Evolutionary conservation across 2,888 invertebrate genomes (phyloP), one percentile per base, ranked within the genome.

Genomic region (Acleris holmiana): DNA sequence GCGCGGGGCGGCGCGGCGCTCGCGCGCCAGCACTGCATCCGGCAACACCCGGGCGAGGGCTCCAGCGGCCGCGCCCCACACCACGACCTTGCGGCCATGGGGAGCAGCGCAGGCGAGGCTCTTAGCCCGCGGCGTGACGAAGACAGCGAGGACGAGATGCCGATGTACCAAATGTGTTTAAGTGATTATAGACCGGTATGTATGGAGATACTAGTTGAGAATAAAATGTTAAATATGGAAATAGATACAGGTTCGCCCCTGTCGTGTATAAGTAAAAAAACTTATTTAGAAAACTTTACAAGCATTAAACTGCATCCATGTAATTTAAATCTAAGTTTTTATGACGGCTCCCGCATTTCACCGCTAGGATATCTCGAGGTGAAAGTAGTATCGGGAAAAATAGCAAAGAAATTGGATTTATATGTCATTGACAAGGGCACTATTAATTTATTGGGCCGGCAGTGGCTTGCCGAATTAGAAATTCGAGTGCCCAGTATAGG

Each of bases 391-490:
- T n/a, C n/a, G n/a, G n/a, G n/a, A n/a, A n/a, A n/a, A n/a, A n/a
- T n/a, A n/a, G n/a, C n/a, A n/a, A n/a, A n/a, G n/a, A n/a, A n/a
- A 6, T 8, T 61, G 4, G 40, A 29, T 46, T 40, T 69, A 46
- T 69, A 68, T 59, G 50, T 68, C 41, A 48, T 69, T 4, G 35
- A 64, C 46, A 53, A 50, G 19, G 68, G 61, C 3, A 67, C 51
- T 10, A 67, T 61, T 1, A 51, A 10, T 4, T 46, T 68, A 25
- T 58, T 68, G 19, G 68, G 68, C n/a, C 40, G 68, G 2, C 67
- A 68, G 21, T 68, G 68, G 68, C 15, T 68, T 15, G 10, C 61
- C 1, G 67, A 66, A 61, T 19, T 69, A 35, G 35, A 19, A 3
- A 67, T 67, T 18, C 4, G 7, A 18, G 17, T 47, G 8, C 47